Percentiles rank a stretch among this genome's conserved stretches.
These are phyloP conservation scores for Meta bourneti DNA, from an alignment of 2,888 invertebrate genomes.

Conservation along the genomic window DNA sequence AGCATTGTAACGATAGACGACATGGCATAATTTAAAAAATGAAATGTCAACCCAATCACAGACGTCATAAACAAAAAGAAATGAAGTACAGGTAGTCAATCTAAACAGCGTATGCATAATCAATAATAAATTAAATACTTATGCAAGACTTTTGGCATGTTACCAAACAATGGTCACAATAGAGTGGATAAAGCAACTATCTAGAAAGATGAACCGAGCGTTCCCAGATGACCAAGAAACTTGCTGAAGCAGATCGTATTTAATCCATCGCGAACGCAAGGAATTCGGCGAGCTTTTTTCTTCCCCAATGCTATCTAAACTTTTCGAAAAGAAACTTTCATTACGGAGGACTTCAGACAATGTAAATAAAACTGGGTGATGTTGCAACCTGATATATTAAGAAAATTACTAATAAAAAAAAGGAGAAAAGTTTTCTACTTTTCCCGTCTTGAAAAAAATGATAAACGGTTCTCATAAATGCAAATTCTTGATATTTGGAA, in stretches of 20 bases:
- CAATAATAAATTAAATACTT: not conserved
- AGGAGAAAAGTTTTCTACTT: too few species aligned
- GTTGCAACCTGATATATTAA: too few species aligned
- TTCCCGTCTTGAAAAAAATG: too few species aligned
- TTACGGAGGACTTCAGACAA: too few species aligned
- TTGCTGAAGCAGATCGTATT: not conserved
- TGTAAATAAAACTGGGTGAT: too few species aligned
- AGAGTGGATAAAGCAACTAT: not conserved
- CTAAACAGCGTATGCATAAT: not conserved
- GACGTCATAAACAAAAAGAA: not conserved
- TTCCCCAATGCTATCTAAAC: not conserved
- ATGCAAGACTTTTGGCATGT: not conserved
- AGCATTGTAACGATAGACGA: too few species aligned
- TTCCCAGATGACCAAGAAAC: constrained; percentile 1
- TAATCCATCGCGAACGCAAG: not conserved
- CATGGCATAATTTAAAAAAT: too few species aligned
- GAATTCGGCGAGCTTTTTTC: not conserved
- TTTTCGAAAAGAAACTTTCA: too few species aligned
- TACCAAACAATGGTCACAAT: constrained; percentile 1
- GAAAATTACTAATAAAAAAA: too few species aligned
- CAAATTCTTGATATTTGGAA: too few species aligned
- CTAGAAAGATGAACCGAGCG: not conserved
- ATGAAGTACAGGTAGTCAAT: not conserved
- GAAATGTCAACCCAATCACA: too few species aligned
- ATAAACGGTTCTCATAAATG: too few species aligned